phyloP scores from a whole-genome alignment of 2,113 vertebrate genomes.

The Dermatemys mawii region DNA sequence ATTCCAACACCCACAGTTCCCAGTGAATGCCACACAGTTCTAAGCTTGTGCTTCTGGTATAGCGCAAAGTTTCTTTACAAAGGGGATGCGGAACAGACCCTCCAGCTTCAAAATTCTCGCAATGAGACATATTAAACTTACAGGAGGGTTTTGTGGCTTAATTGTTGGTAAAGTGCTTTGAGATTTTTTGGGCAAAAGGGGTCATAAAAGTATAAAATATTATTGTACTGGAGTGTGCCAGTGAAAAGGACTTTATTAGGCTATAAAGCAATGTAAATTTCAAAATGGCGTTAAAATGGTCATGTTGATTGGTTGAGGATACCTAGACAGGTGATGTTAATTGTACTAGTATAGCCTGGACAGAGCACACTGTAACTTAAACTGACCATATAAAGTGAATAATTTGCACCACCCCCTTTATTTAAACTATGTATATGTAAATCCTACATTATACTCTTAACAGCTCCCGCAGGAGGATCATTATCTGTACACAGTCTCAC shows the following conservation, averaged over 20 bases:
- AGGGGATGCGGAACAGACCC: neutral
- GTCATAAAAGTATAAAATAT: neutral
- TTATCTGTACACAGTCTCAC: neutral
- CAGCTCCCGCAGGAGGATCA: neutral
- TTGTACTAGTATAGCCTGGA: neutral
- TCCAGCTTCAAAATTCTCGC: neutral
- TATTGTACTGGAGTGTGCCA: neutral
- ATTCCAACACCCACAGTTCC: neutral
- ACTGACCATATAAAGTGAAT: neutral
- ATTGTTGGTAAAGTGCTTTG: neutral
- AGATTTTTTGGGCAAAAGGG: accelerated
- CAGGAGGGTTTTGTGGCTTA: accelerated
- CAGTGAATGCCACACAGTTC: neutral
- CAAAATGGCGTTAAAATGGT: neutral
- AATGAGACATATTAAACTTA: neutral
- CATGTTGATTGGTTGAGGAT: neutral
- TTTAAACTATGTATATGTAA: neutral
- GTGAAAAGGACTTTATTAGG: neutral
- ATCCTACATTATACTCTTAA: neutral
- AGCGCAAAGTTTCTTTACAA: neutral
- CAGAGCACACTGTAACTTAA: neutral
- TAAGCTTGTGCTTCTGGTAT: neutral
- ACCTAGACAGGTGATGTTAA: neutral
- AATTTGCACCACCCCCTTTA: neutral
- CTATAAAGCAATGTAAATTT: neutral